Evolutionary conservation across 2,888 invertebrate genomes (phyloP), one percentile per base, ranked within the genome.

Genomic region (Ophion ventricosus): DNA sequence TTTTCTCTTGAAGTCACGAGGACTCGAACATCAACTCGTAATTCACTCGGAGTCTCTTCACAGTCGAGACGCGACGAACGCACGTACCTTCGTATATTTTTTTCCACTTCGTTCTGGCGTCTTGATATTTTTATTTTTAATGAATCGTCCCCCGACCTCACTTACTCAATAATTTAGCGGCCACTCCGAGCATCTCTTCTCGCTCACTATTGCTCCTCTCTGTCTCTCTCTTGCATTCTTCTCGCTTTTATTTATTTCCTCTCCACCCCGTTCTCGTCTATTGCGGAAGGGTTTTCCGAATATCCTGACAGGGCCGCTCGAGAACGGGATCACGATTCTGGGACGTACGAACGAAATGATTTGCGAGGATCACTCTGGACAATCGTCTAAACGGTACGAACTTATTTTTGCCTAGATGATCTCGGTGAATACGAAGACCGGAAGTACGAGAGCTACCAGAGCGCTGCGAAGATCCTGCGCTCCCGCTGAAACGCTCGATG

Each of bases 401-500:
- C 77, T 67, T 61, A 70, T 74, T 67, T 73, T 81, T 64, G 83
- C 59, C 83, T 89, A 91, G 87, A 91, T 89, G 63, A 90, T 88
- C 81, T 86, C 89, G 69, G 88, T 88, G 78, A 90, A 86, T 66
- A 86, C 83, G 75, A 89, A 80, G 63, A 88, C 64, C 78, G 90
- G 88, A 79, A 91, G 87, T 80, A 89, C 76, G 59, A 92, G 85
- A 61, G 90, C 80, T 56, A 86, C 77, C 80, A 87, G 80, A 26
- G 87, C 84, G 67, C 85, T 82, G 59, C 86, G 87, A 40, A 88
- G 73, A 10, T 86, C 85, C 35, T 87, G 84, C 7, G 89, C 91
- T 3, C 89, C 91, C 0, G 91, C 91, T 1, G 93, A 93, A 40
- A 93, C 92, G 86, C 91, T 92, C 57, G 93, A 93, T 7, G 92